Percentiles rank a stretch among this genome's conserved stretches.
Evolutionary conservation across 2,797 vertebrate species (phyloP).

Genomic region (Schizopygopsis pylzovi): DNA sequence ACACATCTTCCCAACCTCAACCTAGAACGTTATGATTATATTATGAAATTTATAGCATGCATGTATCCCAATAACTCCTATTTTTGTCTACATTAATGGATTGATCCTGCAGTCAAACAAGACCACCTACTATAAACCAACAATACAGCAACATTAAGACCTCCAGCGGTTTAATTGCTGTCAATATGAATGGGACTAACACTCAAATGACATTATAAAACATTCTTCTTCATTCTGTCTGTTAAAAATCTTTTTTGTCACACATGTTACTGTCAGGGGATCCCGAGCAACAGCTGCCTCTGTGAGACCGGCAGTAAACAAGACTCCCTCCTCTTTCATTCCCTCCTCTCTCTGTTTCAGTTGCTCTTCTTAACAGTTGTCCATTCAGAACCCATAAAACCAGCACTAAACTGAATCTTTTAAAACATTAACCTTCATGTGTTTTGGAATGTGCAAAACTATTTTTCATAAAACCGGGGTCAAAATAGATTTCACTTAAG

Average conservation of each 20-base stretch:
- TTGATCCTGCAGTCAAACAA: background rate
- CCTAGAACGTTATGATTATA: background rate
- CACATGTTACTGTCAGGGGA: constrained; percentile 13
- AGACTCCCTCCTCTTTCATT: background rate
- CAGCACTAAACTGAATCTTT: background rate
- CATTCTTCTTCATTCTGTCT: background rate
- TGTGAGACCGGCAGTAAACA: background rate
- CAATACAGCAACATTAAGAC: background rate
- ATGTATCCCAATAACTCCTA: background rate
- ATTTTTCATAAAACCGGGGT: background rate
- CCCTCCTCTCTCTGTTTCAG: background rate
- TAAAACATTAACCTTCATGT: background rate
- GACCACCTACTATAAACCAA: background rate
- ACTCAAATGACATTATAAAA: background rate
- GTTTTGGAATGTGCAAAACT: background rate
- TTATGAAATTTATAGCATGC: background rate
- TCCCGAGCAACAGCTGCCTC: constrained; percentile 8
- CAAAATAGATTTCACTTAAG: background rate
- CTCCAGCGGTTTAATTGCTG: background rate
- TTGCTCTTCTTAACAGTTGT: background rate
- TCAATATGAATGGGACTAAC: background rate
- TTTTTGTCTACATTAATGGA: background rate
- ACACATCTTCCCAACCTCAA: background rate
- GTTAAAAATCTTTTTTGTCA: background rate
- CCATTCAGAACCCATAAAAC: background rate